Conservation (phyloP, 2,797 vertebrate species). For the Gobionotothen gibberifrons region DNA sequence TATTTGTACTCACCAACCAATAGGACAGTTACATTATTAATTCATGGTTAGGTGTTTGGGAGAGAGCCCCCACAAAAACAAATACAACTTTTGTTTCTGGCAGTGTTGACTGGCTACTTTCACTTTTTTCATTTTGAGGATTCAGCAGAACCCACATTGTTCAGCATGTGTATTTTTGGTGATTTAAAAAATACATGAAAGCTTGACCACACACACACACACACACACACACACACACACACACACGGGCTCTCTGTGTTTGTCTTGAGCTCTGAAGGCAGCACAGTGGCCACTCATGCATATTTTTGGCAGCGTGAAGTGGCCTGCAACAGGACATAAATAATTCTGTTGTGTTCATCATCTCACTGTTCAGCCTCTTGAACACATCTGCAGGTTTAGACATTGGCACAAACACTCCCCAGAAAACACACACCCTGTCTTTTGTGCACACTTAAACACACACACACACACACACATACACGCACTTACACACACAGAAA, state of each 20-base stretch:
- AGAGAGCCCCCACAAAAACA: too few species aligned
- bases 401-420: neutral
- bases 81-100: neutral
- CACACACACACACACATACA: neutral
- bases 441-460: neutral
- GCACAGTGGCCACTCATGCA: conserved; percentile 26
- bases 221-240: neutral
- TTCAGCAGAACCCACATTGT: neutral
- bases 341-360: conserved; percentile 35
- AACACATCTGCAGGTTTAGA: conserved; percentile 46
- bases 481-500: neutral
- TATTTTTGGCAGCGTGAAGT: conserved; percentile 45
- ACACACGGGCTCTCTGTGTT: neutral
- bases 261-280: neutral
- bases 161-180: neutral
- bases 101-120: neutral
- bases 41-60: neutral
- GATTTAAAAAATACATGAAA: neutral
- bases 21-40: neutral
- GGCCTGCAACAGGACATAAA: conserved; percentile 21
- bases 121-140: neutral
- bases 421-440: neutral
- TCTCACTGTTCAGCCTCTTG: conserved; percentile 22
- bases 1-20: neutral
- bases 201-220: neutral